Base-by-base conservation (phyloP, 2,113 vertebrate genomes). In the Tylochromis polylepis region DNA sequence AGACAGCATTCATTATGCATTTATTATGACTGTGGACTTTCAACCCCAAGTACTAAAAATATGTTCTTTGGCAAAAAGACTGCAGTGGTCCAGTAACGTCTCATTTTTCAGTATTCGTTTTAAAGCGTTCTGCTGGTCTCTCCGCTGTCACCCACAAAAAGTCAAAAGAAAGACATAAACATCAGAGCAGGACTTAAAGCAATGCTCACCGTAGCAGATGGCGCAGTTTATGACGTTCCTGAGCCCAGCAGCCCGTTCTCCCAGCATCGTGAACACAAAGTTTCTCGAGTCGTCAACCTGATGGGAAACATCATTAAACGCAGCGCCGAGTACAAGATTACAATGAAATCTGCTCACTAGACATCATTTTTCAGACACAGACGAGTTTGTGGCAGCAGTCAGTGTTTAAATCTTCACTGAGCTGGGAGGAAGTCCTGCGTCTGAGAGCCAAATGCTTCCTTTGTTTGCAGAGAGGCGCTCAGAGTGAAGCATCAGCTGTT, bases 201-300 rank as follows among this genome's bases (percentile, higher is more conserved):
- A 4, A 2, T 22, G 58, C 94, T 97, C 93, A 98, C 98, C 97
- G 16, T 96, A 97, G 88, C 98, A 98, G 90, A 98, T 91, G 1
- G 94, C 89, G 15, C 98, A 99, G 65, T n/a, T 87, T 85, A 81
- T 92, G 58, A 97, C 82, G 67, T 29, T 94, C 62, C n/a, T 86
- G 53, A 97, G 89, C 7, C 96, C 95, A 2, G 93, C 10, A 1
- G 38, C 85, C 88, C 88, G 88, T 38, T 97, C 79, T 93, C 70
- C 96, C 96, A 97, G 94, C 38, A 95, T 34, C 8, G 88, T 93
- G 84, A 96, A 83, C 5, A 96, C 91, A 86, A 97, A 96, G 77
- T 82, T 93, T 41, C 92, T 77, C 0, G 93, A 95, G 92, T 97
- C 96, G 22, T 97, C 97, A 16, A 86, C 87, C 98, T 98, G 92